Evolutionary conservation across 1,140 invertebrate species (phyloP).

Genomic region (Mesaphorura yosii): DNA sequence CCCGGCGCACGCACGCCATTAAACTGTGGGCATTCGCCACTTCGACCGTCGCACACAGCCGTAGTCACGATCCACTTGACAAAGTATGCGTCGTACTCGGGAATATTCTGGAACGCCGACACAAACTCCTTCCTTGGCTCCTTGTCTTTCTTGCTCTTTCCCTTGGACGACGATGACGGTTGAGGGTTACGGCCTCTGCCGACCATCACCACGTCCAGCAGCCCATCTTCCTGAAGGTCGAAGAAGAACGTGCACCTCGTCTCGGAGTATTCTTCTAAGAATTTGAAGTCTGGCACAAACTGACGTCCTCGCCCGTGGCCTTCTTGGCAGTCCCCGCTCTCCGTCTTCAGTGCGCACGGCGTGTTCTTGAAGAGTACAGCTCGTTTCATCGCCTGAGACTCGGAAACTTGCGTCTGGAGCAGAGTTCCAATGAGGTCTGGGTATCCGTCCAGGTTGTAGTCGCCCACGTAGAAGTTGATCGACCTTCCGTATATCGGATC

Average conservation of each 20-base stretch:
- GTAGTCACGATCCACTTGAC: slow-evolving; percentile 70
- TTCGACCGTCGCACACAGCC: background rate
- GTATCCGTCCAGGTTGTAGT: slow-evolving; percentile 92
- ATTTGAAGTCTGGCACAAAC: slow-evolving; percentile 61
- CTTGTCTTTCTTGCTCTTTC: too few relatives aligned
- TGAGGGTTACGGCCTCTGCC: slow-evolving; percentile 37
- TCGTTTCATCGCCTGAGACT: slow-evolving; percentile 40
- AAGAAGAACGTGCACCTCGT: slow-evolving; percentile 70
- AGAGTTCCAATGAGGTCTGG: slow-evolving; percentile 78
- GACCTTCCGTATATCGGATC: slow-evolving; percentile 49
- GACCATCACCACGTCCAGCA: slow-evolving; percentile 68
- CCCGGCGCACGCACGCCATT: slow-evolving; percentile 77
- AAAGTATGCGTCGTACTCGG: slow-evolving; percentile 91
- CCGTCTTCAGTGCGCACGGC: slow-evolving; percentile 41
- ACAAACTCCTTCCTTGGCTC: slow-evolving; percentile 39
- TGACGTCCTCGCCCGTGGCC: too few relatives aligned
- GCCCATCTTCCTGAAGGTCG: slow-evolving; percentile 74
- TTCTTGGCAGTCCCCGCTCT: slow-evolving; percentile 1
- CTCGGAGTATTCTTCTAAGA: slow-evolving; percentile 39
- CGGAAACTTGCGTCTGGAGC: slow-evolving; percentile 10
- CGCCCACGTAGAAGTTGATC: slow-evolving; percentile 72
- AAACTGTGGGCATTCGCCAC: slow-evolving; percentile 50
- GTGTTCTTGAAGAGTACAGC: slow-evolving; percentile 68
- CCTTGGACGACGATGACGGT: too few relatives aligned
- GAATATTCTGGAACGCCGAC: slow-evolving; percentile 64